Evolutionary conservation across 2,888 invertebrate genomes (phyloP), one percentile per base, ranked within the genome.

Genomic region (Petrolisthes cinctipes): DNA sequence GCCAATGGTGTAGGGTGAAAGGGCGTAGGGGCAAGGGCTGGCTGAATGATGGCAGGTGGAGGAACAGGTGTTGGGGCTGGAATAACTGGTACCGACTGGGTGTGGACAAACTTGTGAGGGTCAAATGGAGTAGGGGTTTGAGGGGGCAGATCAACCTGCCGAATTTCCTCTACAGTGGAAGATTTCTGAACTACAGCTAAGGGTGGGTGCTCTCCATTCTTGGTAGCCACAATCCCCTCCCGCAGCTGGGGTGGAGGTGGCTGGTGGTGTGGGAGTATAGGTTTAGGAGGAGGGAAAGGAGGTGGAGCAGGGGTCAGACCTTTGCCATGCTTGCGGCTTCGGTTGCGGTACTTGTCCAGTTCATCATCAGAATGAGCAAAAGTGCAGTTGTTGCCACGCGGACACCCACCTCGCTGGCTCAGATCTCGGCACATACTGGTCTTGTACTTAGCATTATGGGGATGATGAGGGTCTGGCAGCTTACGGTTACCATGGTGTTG

Each of bases 311-410:
- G 4, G 54, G 61, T 9, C 78, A 85, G 82, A n/a, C 83, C 80
- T 68, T 86, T 84, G 37, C 87, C 85, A 61, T 89, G 85, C 87
- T 89, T 82, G 14, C 86, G 81, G 71, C 89, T 88, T 54, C 86
- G 76, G 73, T 85, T 88, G 20, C 90, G 54, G 80, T 91, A 96
- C 95, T 96, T 96, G 92, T 98, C 97, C 71, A 98, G 93, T 93
- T 98, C 98, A 91, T 97, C 96, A 91, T 96, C 96, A 0, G 97
- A 96, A 93, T 98, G 98, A 6, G 98, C 97, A 93, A 97, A 98
- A 0, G 97, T 97, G 93, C 98, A 98, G 91, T 95, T 95, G 76
- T 95, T 95, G 5, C 97, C 97, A 11, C 98, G 94, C 0, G 98
- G 97, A 92, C 98, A 98, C 90, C 95, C 95, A 0, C 96, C 95